Base-by-base conservation (phyloP, 92 coral and sea anemone species). In the Meandrina meandrites region DNA sequence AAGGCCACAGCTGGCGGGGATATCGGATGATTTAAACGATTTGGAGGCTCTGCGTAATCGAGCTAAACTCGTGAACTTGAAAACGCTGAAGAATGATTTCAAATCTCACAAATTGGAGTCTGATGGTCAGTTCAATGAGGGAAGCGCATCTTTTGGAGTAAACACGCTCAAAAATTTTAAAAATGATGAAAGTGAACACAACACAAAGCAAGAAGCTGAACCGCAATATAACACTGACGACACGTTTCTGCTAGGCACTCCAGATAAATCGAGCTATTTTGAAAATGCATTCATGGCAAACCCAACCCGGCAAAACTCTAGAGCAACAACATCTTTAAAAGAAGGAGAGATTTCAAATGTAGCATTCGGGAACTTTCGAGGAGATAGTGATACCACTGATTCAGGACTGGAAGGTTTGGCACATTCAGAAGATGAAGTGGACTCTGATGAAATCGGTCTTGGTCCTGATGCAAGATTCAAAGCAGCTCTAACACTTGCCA, bases 1-100 rank as follows among this genome's bases (percentile, higher is more conserved):
- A 21, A 47, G 45, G 27, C 88, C 88, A 13, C 88, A 85, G 66
- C 64, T 85, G 11, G 67, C 75, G 7, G 78, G 76, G 22, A 85
- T 85, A 60, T 64, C 22, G 36, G 88, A 69, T 12, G 88, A 85
- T 76, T 14, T 85, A 27, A 64, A 76, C 30, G 82, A 27, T 60
- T 24, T 85, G 28, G 83, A 78, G 0, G 64, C 76, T 19, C 83
- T 2, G 17, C 83, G 66, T 2, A 40, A 76, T 76, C 66, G 32
- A 18, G 34, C 30, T 1, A 85, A 85, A 15, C 21, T 64, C 1
- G 51, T 21, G 12, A 27, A 45, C 18, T 24, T n/a, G 5, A 66
- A 78, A 60, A 51, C 88, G 57, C 35, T 58, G 35, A 84, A 47
- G 54, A 66, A 45, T 27, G 48, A 16, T 30, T 66, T 28, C 27